Evolutionary conservation across 2,113 vertebrate genomes (phyloP).

Genomic region (Cinclus cinclus): DNA sequence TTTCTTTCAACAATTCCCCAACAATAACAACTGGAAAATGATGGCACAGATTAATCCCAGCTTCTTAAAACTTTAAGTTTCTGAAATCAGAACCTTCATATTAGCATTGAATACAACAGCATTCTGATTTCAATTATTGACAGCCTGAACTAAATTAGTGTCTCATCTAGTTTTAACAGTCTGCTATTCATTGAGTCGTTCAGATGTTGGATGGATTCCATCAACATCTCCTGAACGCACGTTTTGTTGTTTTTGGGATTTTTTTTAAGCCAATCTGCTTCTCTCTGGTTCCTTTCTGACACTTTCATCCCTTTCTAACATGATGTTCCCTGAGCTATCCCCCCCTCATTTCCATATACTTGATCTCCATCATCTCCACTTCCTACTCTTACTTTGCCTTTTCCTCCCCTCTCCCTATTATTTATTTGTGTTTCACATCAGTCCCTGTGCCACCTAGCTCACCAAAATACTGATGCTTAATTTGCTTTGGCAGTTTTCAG

Average conservation of each 20-base stretch:
- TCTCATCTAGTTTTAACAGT: constrained; percentile 69
- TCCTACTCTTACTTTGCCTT: background rate
- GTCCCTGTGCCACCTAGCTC: background rate
- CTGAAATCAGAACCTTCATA: constrained; percentile 31
- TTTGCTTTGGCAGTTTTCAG: background rate
- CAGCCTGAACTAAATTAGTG: constrained; percentile 66
- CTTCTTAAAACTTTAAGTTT: constrained; percentile 30
- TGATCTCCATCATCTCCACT: background rate
- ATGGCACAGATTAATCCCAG: background rate
- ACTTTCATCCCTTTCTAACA: constrained; percentile 31
- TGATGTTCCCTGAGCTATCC: background rate
- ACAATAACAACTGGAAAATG: background rate
- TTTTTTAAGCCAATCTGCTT: constrained; percentile 45
- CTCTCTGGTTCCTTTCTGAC: constrained; percentile 50
- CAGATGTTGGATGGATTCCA: constrained; percentile 68
- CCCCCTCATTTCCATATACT: background rate
- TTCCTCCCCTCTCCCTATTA: background rate
- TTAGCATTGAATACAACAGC: constrained; percentile 42
- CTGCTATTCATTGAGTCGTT: constrained; percentile 64
- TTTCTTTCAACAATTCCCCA: background rate
- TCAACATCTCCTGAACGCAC: constrained; percentile 60
- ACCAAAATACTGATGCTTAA: background rate
- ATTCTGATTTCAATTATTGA: constrained; percentile 71
- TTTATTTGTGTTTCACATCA: background rate
- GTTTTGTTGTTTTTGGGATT: background rate